These are phyloP conservation scores for Pherbina coryleti DNA, from an alignment of 2,888 invertebrate genomes.

Conservation along the genomic window DNA sequence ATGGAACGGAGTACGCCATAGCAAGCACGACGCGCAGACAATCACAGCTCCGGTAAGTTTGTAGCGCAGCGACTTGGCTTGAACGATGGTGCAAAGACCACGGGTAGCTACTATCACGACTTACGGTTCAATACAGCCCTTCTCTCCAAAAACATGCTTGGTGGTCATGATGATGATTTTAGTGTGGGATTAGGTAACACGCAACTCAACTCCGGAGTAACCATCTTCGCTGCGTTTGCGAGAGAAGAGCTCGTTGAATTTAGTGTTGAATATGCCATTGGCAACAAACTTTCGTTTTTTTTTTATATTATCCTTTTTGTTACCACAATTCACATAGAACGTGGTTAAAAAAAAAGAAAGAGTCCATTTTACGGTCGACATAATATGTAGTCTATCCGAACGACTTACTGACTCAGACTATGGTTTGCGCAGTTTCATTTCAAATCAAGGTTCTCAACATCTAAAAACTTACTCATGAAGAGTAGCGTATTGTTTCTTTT, in stretches of 20 bases:
- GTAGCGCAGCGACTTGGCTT: constrained; percentile 98
- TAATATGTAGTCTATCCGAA: too few relatives aligned
- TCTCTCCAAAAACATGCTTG: constrained; percentile 97
- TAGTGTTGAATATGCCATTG: constrained; percentile 99
- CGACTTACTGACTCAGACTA: too few relatives aligned
- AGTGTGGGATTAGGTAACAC: constrained; percentile 95
- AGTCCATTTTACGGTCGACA: too few relatives aligned
- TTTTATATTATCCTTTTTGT: constrained; percentile 69
- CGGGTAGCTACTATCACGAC: constrained; percentile 99
- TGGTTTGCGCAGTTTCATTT: too few relatives aligned
- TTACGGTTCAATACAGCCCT: constrained; percentile 96
- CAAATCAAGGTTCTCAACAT: too few relatives aligned
- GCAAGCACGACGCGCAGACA: constrained; percentile 89
- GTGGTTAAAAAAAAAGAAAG: constrained; percentile 70
- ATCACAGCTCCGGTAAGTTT: constrained; percentile 96
- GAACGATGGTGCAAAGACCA: constrained; percentile 99
- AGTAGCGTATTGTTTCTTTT: too few relatives aligned
- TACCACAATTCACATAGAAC: constrained; percentile 67
- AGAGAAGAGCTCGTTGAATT: constrained; percentile 98
- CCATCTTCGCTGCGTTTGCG: constrained; percentile 99
- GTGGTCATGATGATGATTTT: constrained; percentile 99
- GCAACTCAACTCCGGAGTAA: constrained; percentile 98
- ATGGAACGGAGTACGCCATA: constrained; percentile 99
- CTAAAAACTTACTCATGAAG: too few relatives aligned
- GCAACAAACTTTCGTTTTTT: constrained; percentile 84